Base-by-base conservation (phyloP, 2,797 vertebrate genomes). In the Schizopygopsis malacanthus region DNA sequence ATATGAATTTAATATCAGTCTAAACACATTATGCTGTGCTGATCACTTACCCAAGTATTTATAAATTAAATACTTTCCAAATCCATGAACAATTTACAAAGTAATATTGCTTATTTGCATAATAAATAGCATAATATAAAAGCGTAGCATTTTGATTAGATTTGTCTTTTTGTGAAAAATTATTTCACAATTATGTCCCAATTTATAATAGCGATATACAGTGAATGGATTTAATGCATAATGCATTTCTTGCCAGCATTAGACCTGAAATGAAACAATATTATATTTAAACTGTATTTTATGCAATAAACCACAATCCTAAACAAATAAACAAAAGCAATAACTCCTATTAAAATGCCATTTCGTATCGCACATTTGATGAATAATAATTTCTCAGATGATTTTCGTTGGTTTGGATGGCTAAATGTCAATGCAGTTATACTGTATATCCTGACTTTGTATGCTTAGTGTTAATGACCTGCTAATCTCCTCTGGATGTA, bases 401-500 rank as follows among this genome's bases (percentile, higher is more conserved):
- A 20, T 45, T 79, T 69, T 47, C 33, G 6, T 25, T 47, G 15
- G 15, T 79, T 79, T 79, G 77, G 5, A 45, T 63, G 5, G 22
- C 37, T 41, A 71, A 71, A 71, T 71, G 69, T 45, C 41, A 43
- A 45, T 78, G 22, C 43, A 20, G 33, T 65, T 47, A 45, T 65
- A 33, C 33, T 33, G 33, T 33, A 47, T 79, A 43, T 63, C 16
- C 16, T 63, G 59, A 63, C 41, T 18, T 63, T 79, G 77, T 33
- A 63, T 63, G n/a, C n/a, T 79, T 63, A 7, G 56, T 63, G 56
- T 63, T 65, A 63, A 79, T 79, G 77, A 47, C 25, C 77, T 79
- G 41, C 33, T 79, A 45, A 79, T 79, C 59, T 79, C 9, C 59
- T 63, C 59, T 65, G 77, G 77, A 79, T 63, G 77, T 45, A 45